These are phyloP conservation scores for Oreochromis mossambicus DNA, from an alignment of 2,797 vertebrate genomes.

Conservation along the genomic window DNA sequence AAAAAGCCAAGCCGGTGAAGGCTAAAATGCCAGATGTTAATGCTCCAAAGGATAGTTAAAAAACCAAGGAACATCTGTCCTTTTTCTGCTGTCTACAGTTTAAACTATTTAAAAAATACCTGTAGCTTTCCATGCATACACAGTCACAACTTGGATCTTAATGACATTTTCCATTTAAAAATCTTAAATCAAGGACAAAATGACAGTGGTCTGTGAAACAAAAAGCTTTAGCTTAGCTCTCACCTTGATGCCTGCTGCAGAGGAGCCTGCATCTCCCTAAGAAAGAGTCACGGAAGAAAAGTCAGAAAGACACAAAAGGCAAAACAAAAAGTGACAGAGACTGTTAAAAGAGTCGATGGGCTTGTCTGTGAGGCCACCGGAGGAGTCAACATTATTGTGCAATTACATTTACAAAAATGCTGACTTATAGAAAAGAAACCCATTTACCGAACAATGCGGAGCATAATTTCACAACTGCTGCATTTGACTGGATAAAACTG, in stretches of 20 bases:
- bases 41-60: neutral
- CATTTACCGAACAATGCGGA: constrained; percentile 18
- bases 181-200: neutral
- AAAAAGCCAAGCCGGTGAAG: neutral
- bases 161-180: neutral
- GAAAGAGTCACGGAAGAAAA: neutral
- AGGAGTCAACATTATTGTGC: neutral
- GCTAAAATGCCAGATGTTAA: neutral
- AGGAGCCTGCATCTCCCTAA: constrained; percentile 94
- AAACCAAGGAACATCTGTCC: neutral
- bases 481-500: neutral
- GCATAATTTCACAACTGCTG: neutral
- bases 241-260: constrained; percentile 98
- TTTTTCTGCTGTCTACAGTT: neutral
- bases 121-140: neutral
- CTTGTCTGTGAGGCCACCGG: neutral
- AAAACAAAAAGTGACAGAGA: neutral
- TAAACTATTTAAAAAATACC: neutral
- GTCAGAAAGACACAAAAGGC: neutral
- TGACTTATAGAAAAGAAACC: neutral
- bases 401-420: neutral
- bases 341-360: neutral
- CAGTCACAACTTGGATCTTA: neutral
- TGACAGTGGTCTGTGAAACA: neutral
- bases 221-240: neutral